A percentile compares a stretch with the other conserved stretches of the same genome.
Evolutionary conservation across 1,140 invertebrate genomes (phyloP).

Genomic region (Trichonephila clavata): DNA sequence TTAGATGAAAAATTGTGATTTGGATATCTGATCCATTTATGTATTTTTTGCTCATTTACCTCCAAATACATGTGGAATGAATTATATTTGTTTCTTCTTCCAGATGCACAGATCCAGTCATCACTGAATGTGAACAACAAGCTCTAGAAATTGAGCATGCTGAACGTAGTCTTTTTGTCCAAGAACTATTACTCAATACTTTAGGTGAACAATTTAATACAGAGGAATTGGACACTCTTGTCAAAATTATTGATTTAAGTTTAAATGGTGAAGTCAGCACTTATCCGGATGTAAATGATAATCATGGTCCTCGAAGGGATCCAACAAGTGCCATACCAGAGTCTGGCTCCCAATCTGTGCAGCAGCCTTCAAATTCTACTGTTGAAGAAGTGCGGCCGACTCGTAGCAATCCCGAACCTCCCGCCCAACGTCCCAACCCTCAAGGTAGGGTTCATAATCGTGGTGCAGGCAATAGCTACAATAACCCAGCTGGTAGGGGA

Average conservation of each 20-base stretch:
- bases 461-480: conserved; percentile 47
- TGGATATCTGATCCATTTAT: too few species aligned
- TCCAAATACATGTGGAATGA: too few species aligned
- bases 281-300: conserved; percentile 68
- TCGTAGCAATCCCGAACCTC: conserved; percentile 48
- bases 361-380: conserved; percentile 31
- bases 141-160: conserved; percentile 84
- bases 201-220: conserved; percentile 81
- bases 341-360: conserved; percentile 52
- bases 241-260: conserved; percentile 71
- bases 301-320: conserved; percentile 63
- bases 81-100: conserved; percentile 63
- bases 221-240: conserved; percentile 75
- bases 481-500: conserved; percentile 61
- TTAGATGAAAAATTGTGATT: neutral
- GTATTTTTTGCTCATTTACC: too few species aligned
- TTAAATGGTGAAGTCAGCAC: conserved; percentile 43
- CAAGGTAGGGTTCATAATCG: conserved; percentile 53
- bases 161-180: conserved; percentile 86
- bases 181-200: conserved; percentile 86
- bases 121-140: conserved; percentile 84
- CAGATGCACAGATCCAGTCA: conserved; percentile 84
- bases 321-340: conserved; percentile 72
- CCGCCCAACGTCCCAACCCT: conserved; percentile 30
- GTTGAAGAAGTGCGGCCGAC: conserved; percentile 52